Conservation (phyloP, 2,113 vertebrate genomes). For the Cyprinodon brontotheroides region DNA sequence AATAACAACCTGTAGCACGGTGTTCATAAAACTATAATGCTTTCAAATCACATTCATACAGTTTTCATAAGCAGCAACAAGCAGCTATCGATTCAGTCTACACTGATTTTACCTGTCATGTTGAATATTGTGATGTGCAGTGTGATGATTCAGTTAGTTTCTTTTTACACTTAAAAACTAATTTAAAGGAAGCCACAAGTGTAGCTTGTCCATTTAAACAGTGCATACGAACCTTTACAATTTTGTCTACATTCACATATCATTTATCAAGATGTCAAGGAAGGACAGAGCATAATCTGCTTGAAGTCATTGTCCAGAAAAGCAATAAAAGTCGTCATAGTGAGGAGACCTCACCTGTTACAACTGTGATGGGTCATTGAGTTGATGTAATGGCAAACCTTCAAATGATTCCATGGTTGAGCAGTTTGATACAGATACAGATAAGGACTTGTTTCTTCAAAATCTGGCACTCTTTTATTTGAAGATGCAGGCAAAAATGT, state of each 20-base stretch:
- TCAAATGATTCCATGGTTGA: not conserved
- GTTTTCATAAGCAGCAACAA: not conserved
- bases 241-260: not conserved
- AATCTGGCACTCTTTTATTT: conserved; percentile 25
- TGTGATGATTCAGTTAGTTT: not conserved
- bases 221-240: not conserved
- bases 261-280: not conserved
- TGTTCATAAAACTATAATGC: not conserved
- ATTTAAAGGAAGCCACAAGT: not conserved
- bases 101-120: not conserved
- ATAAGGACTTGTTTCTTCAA: not conserved
- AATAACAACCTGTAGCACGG: not conserved
- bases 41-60: not conserved
- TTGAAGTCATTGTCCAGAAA: not conserved
- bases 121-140: not conserved
- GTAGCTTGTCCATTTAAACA: not conserved
- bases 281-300: not conserved
- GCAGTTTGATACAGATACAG: not conserved
- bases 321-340: not conserved
- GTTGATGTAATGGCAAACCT: not conserved
- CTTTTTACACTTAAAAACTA: not conserved
- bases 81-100: not conserved
- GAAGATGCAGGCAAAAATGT: conserved; percentile 5
- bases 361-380: too few relatives aligned
- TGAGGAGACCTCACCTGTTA: too few relatives aligned